Conservation (phyloP, 2,797 vertebrate species). For the Pitangus sulphuratus region DNA sequence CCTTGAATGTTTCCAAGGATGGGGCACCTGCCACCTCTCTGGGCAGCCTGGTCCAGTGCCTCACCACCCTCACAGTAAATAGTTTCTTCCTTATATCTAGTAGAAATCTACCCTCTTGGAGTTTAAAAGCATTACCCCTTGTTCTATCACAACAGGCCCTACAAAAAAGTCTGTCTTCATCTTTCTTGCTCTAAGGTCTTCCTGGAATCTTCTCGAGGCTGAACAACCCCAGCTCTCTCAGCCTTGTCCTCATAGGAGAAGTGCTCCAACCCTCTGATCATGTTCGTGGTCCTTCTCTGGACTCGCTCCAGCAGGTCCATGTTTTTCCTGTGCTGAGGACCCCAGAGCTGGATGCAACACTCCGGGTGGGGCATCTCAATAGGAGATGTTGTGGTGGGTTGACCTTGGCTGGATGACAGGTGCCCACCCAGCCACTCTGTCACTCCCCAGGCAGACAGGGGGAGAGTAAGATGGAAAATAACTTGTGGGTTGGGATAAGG, state of each 20-base stretch:
- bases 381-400: not conserved
- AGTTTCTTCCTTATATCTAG: not conserved
- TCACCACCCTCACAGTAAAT: not conserved
- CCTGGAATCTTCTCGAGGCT: not conserved
- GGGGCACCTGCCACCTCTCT: rapidly evolving
- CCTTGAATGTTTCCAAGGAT: not conserved
- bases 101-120: not conserved
- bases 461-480: too few relatives aligned
- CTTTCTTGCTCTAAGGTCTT: not conserved
- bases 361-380: not conserved
- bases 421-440: too few relatives aligned
- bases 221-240: not conserved
- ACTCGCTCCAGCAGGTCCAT: not conserved
- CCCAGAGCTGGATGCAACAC: not conserved
- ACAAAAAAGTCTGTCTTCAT: not conserved
- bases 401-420: too few relatives aligned
- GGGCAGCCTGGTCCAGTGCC: not conserved
- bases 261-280: not conserved
- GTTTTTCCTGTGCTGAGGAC: not conserved
- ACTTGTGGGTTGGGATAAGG: too few relatives aligned
- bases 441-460: too few relatives aligned
- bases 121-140: not conserved
- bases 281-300: not conserved
- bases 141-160: not conserved
- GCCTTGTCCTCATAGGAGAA: not conserved